A percentile compares a stretch with the other conserved stretches of the same genome.
phyloP scores from a whole-genome alignment of 53 echinoderm and acorn worm genomes.

The Temnopleurus reevesii region DNA sequence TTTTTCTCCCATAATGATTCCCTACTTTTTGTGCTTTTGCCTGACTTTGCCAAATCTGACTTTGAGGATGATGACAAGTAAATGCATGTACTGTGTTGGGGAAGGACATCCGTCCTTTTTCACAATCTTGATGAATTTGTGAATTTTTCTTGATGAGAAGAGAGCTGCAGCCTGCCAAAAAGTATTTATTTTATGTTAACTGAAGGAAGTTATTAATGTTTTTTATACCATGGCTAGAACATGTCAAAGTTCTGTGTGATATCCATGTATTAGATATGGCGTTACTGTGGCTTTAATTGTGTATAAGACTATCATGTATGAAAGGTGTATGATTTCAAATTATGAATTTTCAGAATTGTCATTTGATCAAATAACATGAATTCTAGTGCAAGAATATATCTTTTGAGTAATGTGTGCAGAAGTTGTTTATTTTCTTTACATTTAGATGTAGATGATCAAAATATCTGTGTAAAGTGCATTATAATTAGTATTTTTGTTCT shows the following conservation, averaged over 20 bases:
- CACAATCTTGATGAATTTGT: not conserved
- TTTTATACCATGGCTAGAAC: not conserved
- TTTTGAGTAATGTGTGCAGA: not conserved
- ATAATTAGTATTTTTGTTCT: not conserved
- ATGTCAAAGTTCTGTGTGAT: not conserved
- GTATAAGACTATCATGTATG: not conserved
- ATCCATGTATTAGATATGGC: not conserved
- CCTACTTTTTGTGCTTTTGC: not conserved
- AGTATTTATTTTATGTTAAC: slow-evolving; percentile 29
- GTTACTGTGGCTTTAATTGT: not conserved
- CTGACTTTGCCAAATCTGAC: slow-evolving; percentile 28
- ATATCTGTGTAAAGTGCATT: not conserved
- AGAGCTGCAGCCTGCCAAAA: slow-evolving; percentile 49
- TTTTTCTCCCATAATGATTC: too few species aligned
- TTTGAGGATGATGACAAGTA: not conserved
- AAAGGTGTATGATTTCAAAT: not conserved
- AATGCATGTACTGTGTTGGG: not conserved
- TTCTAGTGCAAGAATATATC: slow-evolving; percentile 16
- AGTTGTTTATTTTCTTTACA: not conserved
- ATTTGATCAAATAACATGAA: slow-evolving; percentile 6
- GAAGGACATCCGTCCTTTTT: not conserved
- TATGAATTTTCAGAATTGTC: not conserved
- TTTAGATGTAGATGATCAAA: not conserved
- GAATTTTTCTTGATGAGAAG: slow-evolving; percentile 24
- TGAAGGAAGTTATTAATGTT: slow-evolving; percentile 20